phyloP scores from a whole-genome alignment of 2,888 invertebrate species.

The Carcina quercana region DNA sequence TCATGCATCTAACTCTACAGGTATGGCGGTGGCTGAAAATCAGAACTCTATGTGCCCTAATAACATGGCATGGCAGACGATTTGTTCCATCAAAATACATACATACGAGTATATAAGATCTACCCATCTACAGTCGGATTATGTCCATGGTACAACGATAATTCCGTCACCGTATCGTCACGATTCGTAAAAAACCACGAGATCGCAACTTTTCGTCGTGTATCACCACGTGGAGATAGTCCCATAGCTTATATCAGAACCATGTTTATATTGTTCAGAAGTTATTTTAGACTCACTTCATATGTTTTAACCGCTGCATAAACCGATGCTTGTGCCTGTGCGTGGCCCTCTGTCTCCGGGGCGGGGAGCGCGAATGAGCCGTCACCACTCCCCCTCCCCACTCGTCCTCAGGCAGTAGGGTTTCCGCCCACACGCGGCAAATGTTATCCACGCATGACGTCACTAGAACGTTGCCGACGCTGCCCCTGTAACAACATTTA shows the following conservation, averaged over 20 bases:
- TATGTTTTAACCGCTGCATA: slow-evolving; percentile 96
- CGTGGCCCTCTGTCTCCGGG: slow-evolving; percentile 82
- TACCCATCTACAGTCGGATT: too few species aligned
- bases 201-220: neutral
- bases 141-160: too few species aligned
- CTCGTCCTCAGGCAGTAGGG: slow-evolving; percentile 96
- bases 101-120: too few species aligned
- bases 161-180: neutral
- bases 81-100: too few species aligned
- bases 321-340: slow-evolving; percentile 97
- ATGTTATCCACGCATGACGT: slow-evolving; percentile 99
- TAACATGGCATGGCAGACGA: too few species aligned
- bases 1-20: neutral
- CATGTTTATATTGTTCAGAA: neutral
- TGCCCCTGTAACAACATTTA: slow-evolving; percentile 84
- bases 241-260: neutral
- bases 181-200: neutral
- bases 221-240: neutral
- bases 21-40: neutral
- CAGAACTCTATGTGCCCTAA: too few species aligned
- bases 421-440: slow-evolving; percentile 99
- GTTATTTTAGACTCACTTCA: slow-evolving; percentile 95
- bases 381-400: slow-evolving; percentile 71
- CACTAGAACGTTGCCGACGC: slow-evolving; percentile 97
- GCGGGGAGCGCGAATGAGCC: slow-evolving; percentile 79